phyloP scores from a whole-genome alignment of 1,140 invertebrate genomes.

The Drosophila mayri region DNA sequence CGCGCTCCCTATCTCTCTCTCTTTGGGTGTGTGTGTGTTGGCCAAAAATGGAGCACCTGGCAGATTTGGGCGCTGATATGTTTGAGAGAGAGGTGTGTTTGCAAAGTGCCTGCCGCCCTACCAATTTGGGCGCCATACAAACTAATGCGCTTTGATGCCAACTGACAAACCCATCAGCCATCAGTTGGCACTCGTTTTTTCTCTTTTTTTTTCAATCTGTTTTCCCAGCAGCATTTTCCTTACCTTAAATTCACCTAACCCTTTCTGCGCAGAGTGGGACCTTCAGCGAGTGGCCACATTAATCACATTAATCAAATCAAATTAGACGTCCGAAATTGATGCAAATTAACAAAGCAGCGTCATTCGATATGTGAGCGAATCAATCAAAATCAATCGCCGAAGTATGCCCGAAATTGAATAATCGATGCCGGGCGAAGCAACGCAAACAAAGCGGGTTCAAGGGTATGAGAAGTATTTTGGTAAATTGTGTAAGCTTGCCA shows the following conservation, averaged over 20 bases:
- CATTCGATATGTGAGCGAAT: slow-evolving; percentile 67
- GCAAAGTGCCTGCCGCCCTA: slow-evolving; percentile 74
- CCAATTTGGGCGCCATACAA: slow-evolving; percentile 74
- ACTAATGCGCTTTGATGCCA: slow-evolving; percentile 76
- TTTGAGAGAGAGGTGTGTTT: slow-evolving; percentile 48
- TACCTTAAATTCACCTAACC: slow-evolving; percentile 6
- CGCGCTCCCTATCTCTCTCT: slow-evolving; percentile 4
- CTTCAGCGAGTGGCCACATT: slow-evolving; percentile 38
- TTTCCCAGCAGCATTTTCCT: background rate
- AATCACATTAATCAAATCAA: slow-evolving; percentile 79
- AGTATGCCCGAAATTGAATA: slow-evolving; percentile 76
- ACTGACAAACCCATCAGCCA: slow-evolving; percentile 53
- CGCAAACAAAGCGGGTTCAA: slow-evolving; percentile 54
- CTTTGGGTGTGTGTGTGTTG: slow-evolving; percentile 22
- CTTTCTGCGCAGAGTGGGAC: background rate
- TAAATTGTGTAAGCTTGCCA: slow-evolving; percentile 62
- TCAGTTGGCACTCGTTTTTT: slow-evolving; percentile 31
- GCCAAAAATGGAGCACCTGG: slow-evolving; percentile 70
- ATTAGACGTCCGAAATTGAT: slow-evolving; percentile 65
- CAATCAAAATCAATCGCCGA: slow-evolving; percentile 76
- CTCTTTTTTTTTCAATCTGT: background rate
- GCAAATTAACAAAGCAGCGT: slow-evolving; percentile 66
- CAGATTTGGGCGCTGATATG: slow-evolving; percentile 73
- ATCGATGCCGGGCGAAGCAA: slow-evolving; percentile 59
- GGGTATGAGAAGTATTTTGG: slow-evolving; percentile 20